These are phyloP conservation scores for Bombycilla garrulus DNA, from an alignment of 2,113 vertebrate genomes.

Conservation along the genomic window DNA sequence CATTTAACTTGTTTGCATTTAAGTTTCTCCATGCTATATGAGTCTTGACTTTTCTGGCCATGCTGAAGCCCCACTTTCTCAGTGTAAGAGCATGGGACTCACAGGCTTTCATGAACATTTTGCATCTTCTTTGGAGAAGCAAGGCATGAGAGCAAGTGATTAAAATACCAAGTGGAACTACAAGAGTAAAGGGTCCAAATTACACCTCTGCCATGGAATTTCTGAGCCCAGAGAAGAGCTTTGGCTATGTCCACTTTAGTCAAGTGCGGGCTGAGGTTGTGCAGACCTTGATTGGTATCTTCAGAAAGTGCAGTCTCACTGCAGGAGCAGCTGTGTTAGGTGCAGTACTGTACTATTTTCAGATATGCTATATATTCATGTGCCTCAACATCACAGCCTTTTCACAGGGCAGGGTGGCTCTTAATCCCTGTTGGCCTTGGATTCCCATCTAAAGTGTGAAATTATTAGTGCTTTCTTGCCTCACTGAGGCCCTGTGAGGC, in stretches of 20 bases:
- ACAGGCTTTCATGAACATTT: neutral
- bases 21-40: accelerated
- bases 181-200: neutral
- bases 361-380: neutral
- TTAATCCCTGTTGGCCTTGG: neutral
- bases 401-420: neutral
- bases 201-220: neutral
- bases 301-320: neutral
- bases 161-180: neutral
- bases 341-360: neutral
- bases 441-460: neutral
- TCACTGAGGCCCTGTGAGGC: neutral
- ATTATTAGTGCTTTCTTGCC: neutral
- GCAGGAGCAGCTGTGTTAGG: neutral
- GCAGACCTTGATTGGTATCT: neutral
- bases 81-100: neutral
- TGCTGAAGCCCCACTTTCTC: neutral
- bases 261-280: neutral
- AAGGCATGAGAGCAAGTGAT: neutral
- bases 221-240: neutral
- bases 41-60: neutral
- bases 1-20: neutral
- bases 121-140: neutral
- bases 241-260: neutral
- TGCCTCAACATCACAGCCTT: neutral